These are phyloP conservation scores for Momotus momota DNA, from an alignment of 2,797 vertebrate species.

Conservation along the genomic window DNA sequence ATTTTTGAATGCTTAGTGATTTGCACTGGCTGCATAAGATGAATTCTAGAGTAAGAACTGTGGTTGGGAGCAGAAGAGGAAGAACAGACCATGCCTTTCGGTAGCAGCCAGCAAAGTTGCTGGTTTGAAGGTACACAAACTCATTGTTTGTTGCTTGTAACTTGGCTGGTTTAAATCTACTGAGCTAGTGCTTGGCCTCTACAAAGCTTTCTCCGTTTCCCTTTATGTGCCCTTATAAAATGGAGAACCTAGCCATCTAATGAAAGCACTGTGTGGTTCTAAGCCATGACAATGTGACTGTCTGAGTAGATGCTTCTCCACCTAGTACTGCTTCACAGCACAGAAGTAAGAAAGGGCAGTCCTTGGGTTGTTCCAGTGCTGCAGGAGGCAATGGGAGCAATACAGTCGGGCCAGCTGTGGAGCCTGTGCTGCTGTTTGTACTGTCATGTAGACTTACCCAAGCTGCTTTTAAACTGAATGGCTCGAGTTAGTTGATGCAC, in stretches of 20 bases:
- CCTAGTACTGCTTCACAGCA: neutral
- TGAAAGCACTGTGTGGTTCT: neutral
- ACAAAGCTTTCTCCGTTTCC: neutral
- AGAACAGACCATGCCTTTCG: neutral
- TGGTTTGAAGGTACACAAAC: neutral
- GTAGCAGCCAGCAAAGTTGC: neutral
- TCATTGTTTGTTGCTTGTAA: neutral
- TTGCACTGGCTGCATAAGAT: neutral
- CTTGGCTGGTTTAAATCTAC: neutral
- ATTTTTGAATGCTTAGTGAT: neutral
- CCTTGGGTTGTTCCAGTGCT: neutral
- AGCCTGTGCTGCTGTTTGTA: fast-evolving
- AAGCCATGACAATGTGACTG: neutral
- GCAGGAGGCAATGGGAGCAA: fast-evolving
- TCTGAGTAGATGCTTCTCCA: neutral
- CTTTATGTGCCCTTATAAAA: neutral
- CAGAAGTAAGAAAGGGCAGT: neutral
- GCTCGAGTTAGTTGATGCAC: neutral
- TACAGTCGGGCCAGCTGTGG: fast-evolving
- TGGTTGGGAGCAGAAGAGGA: neutral
- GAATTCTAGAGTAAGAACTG: neutral
- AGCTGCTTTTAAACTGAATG: neutral
- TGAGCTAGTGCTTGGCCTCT: neutral
- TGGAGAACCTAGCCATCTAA: neutral
- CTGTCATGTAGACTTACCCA: neutral